These are phyloP conservation scores for Odontophorus gujanensis DNA, from an alignment of 2,113 vertebrate species.

Conservation along the genomic window DNA sequence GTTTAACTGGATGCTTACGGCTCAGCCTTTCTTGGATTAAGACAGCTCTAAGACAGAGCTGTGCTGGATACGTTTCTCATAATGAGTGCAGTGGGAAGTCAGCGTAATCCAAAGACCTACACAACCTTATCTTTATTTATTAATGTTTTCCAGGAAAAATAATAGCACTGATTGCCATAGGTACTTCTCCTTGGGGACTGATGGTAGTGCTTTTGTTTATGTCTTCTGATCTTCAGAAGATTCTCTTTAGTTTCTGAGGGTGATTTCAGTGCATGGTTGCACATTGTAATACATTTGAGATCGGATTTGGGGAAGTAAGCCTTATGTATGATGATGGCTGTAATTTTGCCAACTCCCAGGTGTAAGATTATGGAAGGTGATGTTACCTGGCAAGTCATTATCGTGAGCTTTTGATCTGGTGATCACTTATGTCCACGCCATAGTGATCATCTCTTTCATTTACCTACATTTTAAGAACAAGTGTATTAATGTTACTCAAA, in stretches of 20 bases:
- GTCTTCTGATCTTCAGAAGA: not conserved
- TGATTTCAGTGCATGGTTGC: not conserved
- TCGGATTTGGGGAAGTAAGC: not conserved
- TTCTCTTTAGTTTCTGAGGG: conserved; percentile 1
- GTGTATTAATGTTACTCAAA: not conserved
- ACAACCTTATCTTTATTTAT: not conserved
- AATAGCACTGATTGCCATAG: not conserved
- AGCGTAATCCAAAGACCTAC: not conserved
- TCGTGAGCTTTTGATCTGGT: not conserved
- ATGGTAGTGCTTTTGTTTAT: not conserved
- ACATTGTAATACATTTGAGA: not conserved
- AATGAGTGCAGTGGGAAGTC: not conserved
- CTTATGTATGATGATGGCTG: not conserved
- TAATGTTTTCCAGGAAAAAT: not conserved
- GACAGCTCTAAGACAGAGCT: not conserved
- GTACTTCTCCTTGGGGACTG: not conserved
- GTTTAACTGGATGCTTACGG: not conserved
- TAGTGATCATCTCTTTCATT: not conserved
- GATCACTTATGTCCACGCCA: not conserved
- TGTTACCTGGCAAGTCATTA: not conserved
- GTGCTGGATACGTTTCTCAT: not conserved
- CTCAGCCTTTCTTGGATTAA: not conserved
- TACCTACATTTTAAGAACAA: not conserved
- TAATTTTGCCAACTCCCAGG: not conserved
- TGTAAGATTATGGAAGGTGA: not conserved